Percentiles rank a stretch among this genome's conserved stretches.
phyloP scores from a whole-genome alignment of 2,797 vertebrate species.

The Cheracebus regulus region DNA sequence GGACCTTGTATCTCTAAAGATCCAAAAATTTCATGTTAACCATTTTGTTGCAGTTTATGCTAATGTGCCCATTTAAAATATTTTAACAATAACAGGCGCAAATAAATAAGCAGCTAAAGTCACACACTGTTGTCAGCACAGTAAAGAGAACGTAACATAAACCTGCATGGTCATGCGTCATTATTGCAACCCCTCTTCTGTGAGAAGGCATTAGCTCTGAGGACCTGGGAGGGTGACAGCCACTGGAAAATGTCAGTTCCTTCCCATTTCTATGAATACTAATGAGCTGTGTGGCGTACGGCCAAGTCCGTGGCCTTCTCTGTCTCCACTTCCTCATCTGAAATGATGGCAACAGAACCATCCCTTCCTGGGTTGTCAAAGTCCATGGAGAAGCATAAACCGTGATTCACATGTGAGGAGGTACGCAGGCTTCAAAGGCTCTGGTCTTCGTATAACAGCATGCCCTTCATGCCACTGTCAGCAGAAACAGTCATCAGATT shows the following conservation, averaged over 20 bases:
- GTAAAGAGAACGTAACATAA: neutral
- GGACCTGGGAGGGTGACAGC: neutral
- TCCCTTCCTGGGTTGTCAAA: neutral
- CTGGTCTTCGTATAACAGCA: neutral
- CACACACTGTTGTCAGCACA: neutral
- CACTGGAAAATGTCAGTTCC: accelerated
- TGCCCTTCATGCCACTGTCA: neutral
- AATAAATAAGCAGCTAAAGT: neutral
- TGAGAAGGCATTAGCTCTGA: too few relatives aligned
- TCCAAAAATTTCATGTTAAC: neutral
- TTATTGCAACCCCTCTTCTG: neutral
- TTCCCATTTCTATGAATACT: neutral
- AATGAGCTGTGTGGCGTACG: too few relatives aligned
- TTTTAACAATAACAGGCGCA: neutral
- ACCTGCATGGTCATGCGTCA: neutral
- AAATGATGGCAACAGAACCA: neutral
- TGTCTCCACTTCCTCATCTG: neutral
- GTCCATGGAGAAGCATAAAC: neutral
- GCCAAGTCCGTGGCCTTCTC: neutral
- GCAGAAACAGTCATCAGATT: neutral
- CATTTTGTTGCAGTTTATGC: neutral
- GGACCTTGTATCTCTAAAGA: neutral
- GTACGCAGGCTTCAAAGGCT: neutral
- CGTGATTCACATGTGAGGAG: neutral
- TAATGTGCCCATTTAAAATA: neutral